Percentiles rank a stretch among this genome's conserved stretches.
phyloP scores from a whole-genome alignment of 2,888 invertebrate species.

The Tinea semifulvella region DNA sequence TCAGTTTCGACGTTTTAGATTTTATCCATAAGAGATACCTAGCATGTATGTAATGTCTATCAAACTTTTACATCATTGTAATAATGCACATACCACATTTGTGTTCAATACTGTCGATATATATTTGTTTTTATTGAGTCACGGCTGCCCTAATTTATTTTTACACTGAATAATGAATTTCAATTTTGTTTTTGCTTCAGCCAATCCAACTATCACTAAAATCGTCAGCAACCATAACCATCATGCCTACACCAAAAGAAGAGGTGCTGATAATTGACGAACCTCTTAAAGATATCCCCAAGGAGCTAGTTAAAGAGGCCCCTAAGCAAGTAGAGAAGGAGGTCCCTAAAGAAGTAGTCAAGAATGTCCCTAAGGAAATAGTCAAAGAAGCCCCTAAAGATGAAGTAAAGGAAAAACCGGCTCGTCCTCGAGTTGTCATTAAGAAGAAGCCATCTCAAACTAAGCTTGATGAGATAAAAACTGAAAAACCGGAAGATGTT shows the following conservation, averaged over 20 bases:
- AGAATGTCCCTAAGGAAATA: conserved; percentile 28
- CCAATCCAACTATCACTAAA: conserved; percentile 38
- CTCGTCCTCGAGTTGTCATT: conserved; percentile 27
- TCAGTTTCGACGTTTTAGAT: too few species aligned
- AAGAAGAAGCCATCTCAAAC: conserved; percentile 38
- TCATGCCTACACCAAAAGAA: conserved; percentile 32
- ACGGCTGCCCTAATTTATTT: too few species aligned
- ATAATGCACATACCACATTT: too few species aligned
- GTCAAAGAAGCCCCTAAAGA: conserved; percentile 32
- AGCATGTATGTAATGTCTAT: too few species aligned
- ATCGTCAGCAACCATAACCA: conserved; percentile 56
- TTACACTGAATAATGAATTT: too few species aligned
- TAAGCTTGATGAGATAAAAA: conserved; percentile 30
- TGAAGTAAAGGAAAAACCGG: conserved; percentile 32
- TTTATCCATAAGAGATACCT: too few species aligned
- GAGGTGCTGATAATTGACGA: not conserved
- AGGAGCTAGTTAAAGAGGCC: conserved; percentile 32
- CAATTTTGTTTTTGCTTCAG: conserved; percentile 19
- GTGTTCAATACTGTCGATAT: too few species aligned
- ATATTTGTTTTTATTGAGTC: too few species aligned
- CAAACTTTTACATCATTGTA: too few species aligned
- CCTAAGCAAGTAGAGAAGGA: conserved; percentile 25
- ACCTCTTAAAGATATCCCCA: conserved; percentile 32
- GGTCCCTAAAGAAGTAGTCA: conserved; percentile 33
- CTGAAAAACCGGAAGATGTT: conserved; percentile 38